Evolutionary conservation across 2,888 invertebrate genomes (phyloP).

Genomic region (Nephrotoma appendiculata): DNA sequence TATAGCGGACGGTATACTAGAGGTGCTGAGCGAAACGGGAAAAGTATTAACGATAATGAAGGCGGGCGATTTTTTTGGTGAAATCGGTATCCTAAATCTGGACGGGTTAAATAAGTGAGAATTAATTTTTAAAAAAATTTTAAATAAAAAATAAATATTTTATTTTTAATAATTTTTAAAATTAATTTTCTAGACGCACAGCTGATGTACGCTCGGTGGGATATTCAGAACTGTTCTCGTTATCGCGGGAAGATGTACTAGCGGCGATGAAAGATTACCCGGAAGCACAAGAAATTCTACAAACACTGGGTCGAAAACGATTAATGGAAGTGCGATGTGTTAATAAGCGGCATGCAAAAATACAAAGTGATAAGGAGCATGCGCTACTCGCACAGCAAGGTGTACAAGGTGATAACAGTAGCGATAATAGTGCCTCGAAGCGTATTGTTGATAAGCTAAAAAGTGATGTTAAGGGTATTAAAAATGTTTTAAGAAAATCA

Average conservation of each 20-base stretch:
- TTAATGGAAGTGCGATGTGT: constrained; percentile 69
- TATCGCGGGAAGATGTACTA: constrained; percentile 86
- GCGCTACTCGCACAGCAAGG: neutral
- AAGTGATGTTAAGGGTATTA: constrained; percentile 64
- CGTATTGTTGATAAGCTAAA: constrained; percentile 70
- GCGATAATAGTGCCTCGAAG: constrained; percentile 52
- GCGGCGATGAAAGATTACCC: constrained; percentile 95
- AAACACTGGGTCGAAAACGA: constrained; percentile 71
- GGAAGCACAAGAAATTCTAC: constrained; percentile 88
- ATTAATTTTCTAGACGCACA: constrained; percentile 52
- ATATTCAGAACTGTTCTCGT: constrained; percentile 85
- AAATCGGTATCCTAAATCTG: constrained; percentile 90
- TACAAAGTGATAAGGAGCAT: constrained; percentile 23
- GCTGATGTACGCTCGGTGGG: constrained; percentile 94
- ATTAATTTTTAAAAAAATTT: constrained; percentile 1
- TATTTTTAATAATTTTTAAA: neutral
- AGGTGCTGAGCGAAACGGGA: constrained; percentile 89
- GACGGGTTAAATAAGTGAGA: constrained; percentile 85
- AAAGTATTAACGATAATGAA: constrained; percentile 90
- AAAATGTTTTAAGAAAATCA: constrained; percentile 41
- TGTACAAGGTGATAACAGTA: constrained; percentile 24
- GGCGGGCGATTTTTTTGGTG: constrained; percentile 95
- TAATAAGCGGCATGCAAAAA: constrained; percentile 32
- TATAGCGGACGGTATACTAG: constrained; percentile 91
- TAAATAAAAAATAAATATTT: neutral